These are phyloP conservation scores for Muscicapa comitata DNA, from an alignment of 2,797 vertebrate genomes.

Conservation along the genomic window DNA sequence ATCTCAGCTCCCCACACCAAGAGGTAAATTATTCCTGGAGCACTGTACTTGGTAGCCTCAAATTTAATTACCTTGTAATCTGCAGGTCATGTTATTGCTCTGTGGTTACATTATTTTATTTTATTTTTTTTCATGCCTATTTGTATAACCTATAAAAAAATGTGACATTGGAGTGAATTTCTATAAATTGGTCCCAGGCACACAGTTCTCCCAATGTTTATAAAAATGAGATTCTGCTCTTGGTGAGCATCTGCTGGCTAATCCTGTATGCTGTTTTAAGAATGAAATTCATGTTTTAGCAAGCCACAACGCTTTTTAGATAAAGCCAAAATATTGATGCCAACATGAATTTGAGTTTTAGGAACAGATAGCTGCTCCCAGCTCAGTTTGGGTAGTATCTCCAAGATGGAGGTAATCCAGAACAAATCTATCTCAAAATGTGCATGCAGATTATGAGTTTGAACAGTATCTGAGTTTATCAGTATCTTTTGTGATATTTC, in stretches of 20 bases:
- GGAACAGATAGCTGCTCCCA: background rate
- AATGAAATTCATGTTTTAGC: background rate
- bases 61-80: slow-evolving; percentile 73
- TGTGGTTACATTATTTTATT: slow-evolving; percentile 32
- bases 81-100: slow-evolving; percentile 54
- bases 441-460: background rate
- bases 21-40: slow-evolving; percentile 66
- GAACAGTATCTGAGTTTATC: background rate
- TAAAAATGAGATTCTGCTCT: slow-evolving; percentile 22
- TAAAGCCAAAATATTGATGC: background rate
- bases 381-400: background rate
- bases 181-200: slow-evolving; percentile 40
- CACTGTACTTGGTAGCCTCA: slow-evolving; percentile 54
- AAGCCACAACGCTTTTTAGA: background rate
- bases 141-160: slow-evolving; percentile 60
- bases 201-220: background rate
- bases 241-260: background rate
- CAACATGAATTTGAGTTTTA: background rate
- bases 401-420: background rate
- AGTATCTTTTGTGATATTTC: background rate
- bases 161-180: slow-evolving; percentile 43
- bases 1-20: slow-evolving; percentile 30
- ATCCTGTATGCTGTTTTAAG: background rate
- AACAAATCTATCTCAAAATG: background rate
- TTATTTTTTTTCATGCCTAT: background rate